phyloP scores from a whole-genome alignment of 2,797 vertebrate genomes.

The Danionella dracula region DNA sequence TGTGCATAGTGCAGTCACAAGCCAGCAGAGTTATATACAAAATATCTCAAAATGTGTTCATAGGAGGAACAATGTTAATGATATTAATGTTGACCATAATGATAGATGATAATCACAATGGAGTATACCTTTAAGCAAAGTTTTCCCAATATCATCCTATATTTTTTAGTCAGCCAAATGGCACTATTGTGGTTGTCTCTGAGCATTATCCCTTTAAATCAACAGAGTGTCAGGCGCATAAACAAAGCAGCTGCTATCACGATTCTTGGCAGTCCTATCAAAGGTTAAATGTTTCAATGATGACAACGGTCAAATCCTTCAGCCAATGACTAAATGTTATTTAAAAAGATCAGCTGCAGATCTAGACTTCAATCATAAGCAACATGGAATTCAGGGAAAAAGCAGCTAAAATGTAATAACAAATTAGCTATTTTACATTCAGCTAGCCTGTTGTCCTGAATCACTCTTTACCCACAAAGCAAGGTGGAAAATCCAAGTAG shows the following conservation, averaged over 20 bases:
- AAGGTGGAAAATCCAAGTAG: neutral
- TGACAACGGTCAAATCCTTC: neutral
- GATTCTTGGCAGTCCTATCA: constrained; percentile 8
- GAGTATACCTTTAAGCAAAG: no score
- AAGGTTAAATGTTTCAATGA: constrained; percentile 33
- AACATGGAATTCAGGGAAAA: neutral
- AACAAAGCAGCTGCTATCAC: constrained; percentile 37
- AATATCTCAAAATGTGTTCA: no score
- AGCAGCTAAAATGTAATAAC: neutral
- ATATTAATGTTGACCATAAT: no score
- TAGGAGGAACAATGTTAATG: no score
- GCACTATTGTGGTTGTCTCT: no score
- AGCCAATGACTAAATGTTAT: neutral
- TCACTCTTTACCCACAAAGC: neutral
- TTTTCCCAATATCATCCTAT: no score
- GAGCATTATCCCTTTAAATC: constrained; percentile 5
- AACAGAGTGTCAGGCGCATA: neutral
- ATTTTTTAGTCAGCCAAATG: no score
- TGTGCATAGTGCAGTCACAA: no score
- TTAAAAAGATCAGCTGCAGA: neutral
- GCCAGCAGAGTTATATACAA: no score
- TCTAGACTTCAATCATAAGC: neutral
- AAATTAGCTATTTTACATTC: neutral
- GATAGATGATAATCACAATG: no score
- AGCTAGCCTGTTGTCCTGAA: neutral